phyloP scores from a whole-genome alignment of 2,888 invertebrate species.

The Noctua janthe region DNA sequence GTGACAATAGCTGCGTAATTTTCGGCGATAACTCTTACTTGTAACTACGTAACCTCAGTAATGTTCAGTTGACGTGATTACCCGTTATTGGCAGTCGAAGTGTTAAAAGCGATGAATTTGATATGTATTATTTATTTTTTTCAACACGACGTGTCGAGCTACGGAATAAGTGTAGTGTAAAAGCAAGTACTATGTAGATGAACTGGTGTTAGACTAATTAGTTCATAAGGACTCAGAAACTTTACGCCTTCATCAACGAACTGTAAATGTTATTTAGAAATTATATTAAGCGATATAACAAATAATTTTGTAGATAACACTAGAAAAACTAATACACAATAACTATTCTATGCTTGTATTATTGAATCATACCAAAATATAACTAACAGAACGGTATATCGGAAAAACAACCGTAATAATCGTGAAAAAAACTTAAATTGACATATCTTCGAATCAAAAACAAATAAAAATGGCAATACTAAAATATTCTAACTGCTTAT shows the following conservation, averaged over 20 bases:
- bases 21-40: constrained; percentile 14
- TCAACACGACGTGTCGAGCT: constrained; percentile 61
- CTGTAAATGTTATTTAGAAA: constrained; percentile 38
- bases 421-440: constrained; percentile 51
- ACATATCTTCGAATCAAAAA: constrained; percentile 46
- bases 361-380: constrained; percentile 43
- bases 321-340: constrained; percentile 48
- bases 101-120: constrained; percentile 61
- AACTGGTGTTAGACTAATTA: constrained; percentile 61
- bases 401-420: constrained; percentile 21
- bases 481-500: constrained; percentile 46
- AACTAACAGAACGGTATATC: constrained; percentile 44
- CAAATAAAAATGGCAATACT: constrained; percentile 44
- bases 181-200: constrained; percentile 64
- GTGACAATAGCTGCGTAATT: constrained; percentile 12
- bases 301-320: constrained; percentile 27
- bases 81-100: constrained; percentile 57
- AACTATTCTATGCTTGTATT: constrained; percentile 42
- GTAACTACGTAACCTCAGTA: not conserved
- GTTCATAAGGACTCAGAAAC: constrained; percentile 57
- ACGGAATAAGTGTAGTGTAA: constrained; percentile 65
- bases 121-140: constrained; percentile 68
- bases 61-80: constrained; percentile 1
- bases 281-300: constrained; percentile 32
- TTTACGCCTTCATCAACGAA: constrained; percentile 52